phyloP scores from a whole-genome alignment of 2,888 invertebrate species.

The Lasioglossum morio region DNA sequence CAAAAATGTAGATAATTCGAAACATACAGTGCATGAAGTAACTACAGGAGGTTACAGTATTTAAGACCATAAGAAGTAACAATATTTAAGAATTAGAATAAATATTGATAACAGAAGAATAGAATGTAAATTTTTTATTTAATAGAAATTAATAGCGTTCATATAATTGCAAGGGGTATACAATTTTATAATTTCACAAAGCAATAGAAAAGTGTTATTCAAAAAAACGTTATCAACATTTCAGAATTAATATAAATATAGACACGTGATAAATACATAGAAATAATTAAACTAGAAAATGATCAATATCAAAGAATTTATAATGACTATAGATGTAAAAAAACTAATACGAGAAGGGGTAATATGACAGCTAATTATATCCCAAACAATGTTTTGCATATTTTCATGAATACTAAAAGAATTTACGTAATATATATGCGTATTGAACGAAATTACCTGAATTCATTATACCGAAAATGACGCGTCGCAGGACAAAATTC shows the following conservation, averaged over 20 bases:
- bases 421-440: not conserved
- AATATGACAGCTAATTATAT: not conserved
- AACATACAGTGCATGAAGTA: too few species aligned
- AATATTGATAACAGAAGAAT: too few species aligned
- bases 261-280: not conserved
- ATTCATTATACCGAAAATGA: not conserved
- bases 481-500: not conserved
- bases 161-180: too few species aligned
- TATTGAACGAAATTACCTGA: not conserved
- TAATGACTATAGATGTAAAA: not conserved
- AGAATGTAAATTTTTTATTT: too few species aligned
- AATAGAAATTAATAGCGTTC: too few species aligned
- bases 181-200: too few species aligned
- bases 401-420: slow-evolving; percentile 6
- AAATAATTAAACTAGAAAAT: not conserved
- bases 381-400: not conserved
- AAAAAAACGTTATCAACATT: not conserved
- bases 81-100: too few species aligned
- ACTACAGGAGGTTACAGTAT: too few species aligned
- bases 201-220: too few species aligned
- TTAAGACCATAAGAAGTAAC: too few species aligned
- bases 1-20: too few species aligned
- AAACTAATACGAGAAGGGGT: not conserved
- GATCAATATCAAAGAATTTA: not conserved
- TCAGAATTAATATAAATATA: not conserved